A percentile compares a stretch with the other conserved stretches of the same genome.
These are phyloP conservation scores for Atta colombica DNA, from an alignment of 1,140 invertebrate genomes.

Conservation along the genomic window DNA sequence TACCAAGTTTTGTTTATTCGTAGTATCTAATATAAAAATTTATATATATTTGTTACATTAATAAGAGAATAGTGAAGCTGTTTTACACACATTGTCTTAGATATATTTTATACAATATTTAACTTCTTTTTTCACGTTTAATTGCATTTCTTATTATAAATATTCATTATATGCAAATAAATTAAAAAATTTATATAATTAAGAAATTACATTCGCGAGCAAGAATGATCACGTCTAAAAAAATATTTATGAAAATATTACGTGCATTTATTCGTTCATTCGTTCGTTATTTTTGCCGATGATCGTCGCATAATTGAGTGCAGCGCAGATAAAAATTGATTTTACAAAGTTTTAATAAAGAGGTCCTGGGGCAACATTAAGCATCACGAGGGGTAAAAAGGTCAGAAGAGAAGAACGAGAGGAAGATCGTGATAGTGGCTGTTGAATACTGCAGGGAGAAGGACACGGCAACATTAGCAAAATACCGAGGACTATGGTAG, in stretches of 20 bases:
- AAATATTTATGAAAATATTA: conserved; percentile 2
- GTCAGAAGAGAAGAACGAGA: conserved; percentile 13
- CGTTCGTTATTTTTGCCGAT: conserved; percentile 55
- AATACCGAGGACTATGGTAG: conserved; percentile 61
- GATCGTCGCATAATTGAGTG: conserved; percentile 44
- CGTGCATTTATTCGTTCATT: background rate
- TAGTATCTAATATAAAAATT: background rate
- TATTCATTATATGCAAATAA: conserved; percentile 18
- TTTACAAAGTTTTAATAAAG: conserved; percentile 51
- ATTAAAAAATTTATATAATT: background rate
- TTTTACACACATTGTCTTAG: conserved; percentile 1
- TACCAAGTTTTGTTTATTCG: background rate
- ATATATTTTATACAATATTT: conserved; percentile 15
- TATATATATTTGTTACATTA: background rate
- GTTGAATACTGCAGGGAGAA: conserved; percentile 55
- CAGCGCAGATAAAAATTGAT: conserved; percentile 31
- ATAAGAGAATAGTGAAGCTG: background rate
- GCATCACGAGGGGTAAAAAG: conserved; percentile 53
- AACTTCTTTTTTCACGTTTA: background rate
- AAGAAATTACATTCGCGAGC: background rate
- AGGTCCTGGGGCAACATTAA: conserved; percentile 65
- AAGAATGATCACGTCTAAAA: background rate
- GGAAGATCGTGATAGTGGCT: background rate
- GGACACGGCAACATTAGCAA: conserved; percentile 67
- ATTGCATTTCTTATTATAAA: conserved; percentile 13